phyloP scores from a whole-genome alignment of 2,797 vertebrate genomes.

The Epinephelus malabaricus region DNA sequence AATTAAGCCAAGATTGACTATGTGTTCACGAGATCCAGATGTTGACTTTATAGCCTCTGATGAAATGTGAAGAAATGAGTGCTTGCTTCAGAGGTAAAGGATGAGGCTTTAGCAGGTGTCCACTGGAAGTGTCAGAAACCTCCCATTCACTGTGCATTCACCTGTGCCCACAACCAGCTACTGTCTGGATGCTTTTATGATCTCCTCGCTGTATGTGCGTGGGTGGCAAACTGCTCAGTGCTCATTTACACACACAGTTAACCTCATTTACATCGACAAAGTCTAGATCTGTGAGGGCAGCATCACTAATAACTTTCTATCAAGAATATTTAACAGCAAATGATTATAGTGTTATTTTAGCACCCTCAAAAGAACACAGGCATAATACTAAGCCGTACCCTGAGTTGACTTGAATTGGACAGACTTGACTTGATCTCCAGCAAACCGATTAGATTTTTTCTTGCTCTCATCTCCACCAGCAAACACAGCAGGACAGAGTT shows the following conservation, averaged over 20 bases:
- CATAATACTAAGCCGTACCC: not conserved
- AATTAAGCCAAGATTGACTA: conserved; percentile 6
- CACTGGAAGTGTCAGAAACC: not conserved
- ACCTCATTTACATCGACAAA: not conserved
- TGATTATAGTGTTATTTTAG: too few species aligned
- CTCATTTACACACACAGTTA: not conserved
- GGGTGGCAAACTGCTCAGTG: not conserved
- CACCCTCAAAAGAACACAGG: not conserved
- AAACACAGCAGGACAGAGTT: conserved; percentile 20
- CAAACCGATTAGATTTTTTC: conserved; percentile 21
- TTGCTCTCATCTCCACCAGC: conserved; percentile 28
- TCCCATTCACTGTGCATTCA: not conserved
- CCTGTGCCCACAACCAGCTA: not conserved
- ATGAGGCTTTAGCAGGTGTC: conserved; percentile 6
- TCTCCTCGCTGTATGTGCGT: not conserved
- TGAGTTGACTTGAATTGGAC: conserved; percentile 12
- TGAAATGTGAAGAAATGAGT: not conserved
- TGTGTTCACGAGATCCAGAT: conserved; percentile 15
- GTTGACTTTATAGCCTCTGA: not conserved
- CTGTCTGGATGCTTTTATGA: not conserved
- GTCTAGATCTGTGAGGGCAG: not conserved
- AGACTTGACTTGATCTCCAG: conserved; percentile 16
- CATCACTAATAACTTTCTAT: not conserved
- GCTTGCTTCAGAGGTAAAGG: not conserved
- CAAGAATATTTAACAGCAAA: not conserved